Conservation (phyloP, 1,140 invertebrate species). For the Magallana ariakensis region DNA sequence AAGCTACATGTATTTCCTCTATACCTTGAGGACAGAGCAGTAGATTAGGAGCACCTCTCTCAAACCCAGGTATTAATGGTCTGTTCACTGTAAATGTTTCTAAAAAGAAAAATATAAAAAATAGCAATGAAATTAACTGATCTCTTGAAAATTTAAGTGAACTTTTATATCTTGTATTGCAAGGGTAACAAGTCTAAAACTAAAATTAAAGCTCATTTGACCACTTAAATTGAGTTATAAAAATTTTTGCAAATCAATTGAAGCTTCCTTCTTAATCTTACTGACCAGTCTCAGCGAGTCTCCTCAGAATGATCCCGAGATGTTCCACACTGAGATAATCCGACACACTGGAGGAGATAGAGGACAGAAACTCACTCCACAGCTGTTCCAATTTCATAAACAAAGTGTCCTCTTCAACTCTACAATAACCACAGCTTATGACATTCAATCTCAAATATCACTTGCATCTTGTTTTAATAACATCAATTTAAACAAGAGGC, state of each 20-base stretch:
- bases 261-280: neutral
- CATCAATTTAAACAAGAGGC: too few species aligned
- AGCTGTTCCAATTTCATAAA: constrained; percentile 65
- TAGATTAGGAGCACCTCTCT: constrained; percentile 69
- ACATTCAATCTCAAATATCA: too few species aligned
- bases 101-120: constrained; percentile 33
- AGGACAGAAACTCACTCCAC: constrained; percentile 70
- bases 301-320: constrained; percentile 69
- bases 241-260: neutral
- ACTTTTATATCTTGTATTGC: too few species aligned
- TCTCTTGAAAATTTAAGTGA: too few species aligned
- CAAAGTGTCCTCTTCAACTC: constrained; percentile 51
- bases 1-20: too few species aligned
- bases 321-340: constrained; percentile 76
- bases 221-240: neutral
- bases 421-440: neutral
- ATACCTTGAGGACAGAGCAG: constrained; percentile 71
- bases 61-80: constrained; percentile 63
- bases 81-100: constrained; percentile 55
- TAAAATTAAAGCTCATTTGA: neutral
- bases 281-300: constrained; percentile 64
- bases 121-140: neutral
- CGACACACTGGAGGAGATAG: constrained; percentile 69
- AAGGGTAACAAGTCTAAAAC: neutral
- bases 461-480: too few species aligned